phyloP scores from a whole-genome alignment of 1,140 invertebrate species.

The Pissodes strobi region DNA sequence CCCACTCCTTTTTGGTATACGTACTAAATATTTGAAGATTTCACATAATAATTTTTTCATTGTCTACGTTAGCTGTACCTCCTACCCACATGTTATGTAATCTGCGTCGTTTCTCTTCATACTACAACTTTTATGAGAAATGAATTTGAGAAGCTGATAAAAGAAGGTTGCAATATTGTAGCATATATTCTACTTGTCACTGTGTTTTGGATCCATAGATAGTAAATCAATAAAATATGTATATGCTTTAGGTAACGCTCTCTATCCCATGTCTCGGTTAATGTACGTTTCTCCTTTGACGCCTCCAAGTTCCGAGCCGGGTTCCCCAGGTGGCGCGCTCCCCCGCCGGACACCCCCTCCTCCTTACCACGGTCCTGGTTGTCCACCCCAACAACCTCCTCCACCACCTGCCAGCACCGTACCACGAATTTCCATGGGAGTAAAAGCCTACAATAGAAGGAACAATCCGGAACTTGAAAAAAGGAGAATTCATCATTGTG shows the following conservation, averaged over 20 bases:
- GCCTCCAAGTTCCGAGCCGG: slow-evolving; percentile 81
- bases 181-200: no score
- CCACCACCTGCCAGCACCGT: slow-evolving; percentile 49
- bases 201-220: not conserved
- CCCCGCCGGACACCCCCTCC: slow-evolving; percentile 66
- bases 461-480: slow-evolving; percentile 97
- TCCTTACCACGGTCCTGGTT: slow-evolving; percentile 62
- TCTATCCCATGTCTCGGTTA: slow-evolving; percentile 58
- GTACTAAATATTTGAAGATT: no score
- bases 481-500: slow-evolving; percentile 91
- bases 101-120: no score
- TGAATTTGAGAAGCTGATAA: no score
- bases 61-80: no score
- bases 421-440: slow-evolving; percentile 33
- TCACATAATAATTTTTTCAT: no score
- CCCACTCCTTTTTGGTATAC: no score
- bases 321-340: slow-evolving; percentile 69
- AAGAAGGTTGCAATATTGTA: no score
- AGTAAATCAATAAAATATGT: not conserved
- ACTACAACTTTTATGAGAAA: no score
- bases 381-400: slow-evolving; percentile 55
- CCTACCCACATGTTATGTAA: no score
- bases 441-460: slow-evolving; percentile 80
- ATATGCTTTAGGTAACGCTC: slow-evolving; percentile 43
- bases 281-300: slow-evolving; percentile 81